Percentiles rank a stretch among this genome's conserved stretches.
phyloP scores from a whole-genome alignment of 1,140 invertebrate species.

The Drosophila lacertosa region DNA sequence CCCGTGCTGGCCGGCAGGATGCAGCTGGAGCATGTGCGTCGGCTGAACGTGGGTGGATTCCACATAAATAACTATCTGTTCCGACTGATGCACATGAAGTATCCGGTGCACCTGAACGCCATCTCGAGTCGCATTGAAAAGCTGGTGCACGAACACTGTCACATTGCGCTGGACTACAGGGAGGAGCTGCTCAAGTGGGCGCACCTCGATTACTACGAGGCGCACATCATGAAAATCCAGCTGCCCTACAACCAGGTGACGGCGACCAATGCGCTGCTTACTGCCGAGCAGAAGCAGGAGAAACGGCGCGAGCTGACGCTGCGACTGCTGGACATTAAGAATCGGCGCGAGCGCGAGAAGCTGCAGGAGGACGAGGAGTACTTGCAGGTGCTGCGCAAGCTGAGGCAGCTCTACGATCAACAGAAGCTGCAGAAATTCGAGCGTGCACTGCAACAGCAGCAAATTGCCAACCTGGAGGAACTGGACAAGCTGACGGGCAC shows the following conservation, averaged over 20 bases:
- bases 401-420: constrained; percentile 83
- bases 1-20: constrained; percentile 91
- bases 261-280: constrained; percentile 85
- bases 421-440: constrained; percentile 83
- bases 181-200: constrained; percentile 92
- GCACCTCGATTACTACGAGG: constrained; percentile 92
- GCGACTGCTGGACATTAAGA: constrained; percentile 93
- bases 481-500: constrained; percentile 88
- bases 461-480: constrained; percentile 86
- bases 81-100: constrained; percentile 96
- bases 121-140: constrained; percentile 95
- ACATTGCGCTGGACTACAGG: constrained; percentile 91
- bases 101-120: constrained; percentile 94
- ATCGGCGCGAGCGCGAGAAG: constrained; percentile 92
- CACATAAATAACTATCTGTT: constrained; percentile 95
- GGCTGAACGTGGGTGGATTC: constrained; percentile 94
- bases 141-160: constrained; percentile 92
- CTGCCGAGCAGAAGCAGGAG: constrained; percentile 93
- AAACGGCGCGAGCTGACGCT: constrained; percentile 92
- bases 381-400: constrained; percentile 89
- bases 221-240: constrained; percentile 93
- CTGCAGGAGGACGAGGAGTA: constrained; percentile 93
- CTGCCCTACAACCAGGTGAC: constrained; percentile 87
- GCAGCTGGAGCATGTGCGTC: constrained; percentile 88
- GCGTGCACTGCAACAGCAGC: constrained; percentile 86